Conservation (phyloP, 2,113 vertebrate genomes). For the Hippocampus abdominalis region DNA sequence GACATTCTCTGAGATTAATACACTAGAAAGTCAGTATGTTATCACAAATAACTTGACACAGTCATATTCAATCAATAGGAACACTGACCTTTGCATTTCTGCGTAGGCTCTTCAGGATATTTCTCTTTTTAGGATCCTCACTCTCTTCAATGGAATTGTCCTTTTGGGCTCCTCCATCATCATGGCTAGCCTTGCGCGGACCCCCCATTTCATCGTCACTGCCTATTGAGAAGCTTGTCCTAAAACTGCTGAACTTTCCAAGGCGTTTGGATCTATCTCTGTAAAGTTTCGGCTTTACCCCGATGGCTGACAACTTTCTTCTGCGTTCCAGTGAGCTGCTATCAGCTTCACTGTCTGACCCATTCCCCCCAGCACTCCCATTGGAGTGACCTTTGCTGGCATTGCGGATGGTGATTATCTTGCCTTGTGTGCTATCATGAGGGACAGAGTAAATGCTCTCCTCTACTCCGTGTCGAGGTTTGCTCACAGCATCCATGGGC, state of each 20-base stretch:
- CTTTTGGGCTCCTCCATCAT: slow-evolving; percentile 78
- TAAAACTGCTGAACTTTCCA: slow-evolving; percentile 85
- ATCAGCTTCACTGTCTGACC: slow-evolving; percentile 93
- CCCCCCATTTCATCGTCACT: slow-evolving; percentile 89
- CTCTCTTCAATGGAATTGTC: slow-evolving; percentile 83
- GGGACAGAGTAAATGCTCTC: slow-evolving; percentile 96
- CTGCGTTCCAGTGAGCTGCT: slow-evolving; percentile 86
- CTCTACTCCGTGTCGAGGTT: slow-evolving; percentile 84
- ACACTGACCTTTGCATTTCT: slow-evolving; percentile 84
- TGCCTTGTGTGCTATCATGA: slow-evolving; percentile 95
- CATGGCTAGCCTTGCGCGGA: slow-evolving; percentile 80
- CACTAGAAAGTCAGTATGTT: neutral
- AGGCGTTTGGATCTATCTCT: slow-evolving; percentile 84
- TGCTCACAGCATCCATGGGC: slow-evolving; percentile 89
- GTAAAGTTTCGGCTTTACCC: slow-evolving; percentile 83
- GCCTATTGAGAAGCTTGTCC: slow-evolving; percentile 85
- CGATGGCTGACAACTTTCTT: slow-evolving; percentile 73
- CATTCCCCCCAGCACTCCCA: slow-evolving; percentile 84
- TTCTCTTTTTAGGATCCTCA: slow-evolving; percentile 86
- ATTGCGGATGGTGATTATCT: slow-evolving; percentile 95
- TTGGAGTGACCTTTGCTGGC: slow-evolving; percentile 89
- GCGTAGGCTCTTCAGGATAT: slow-evolving; percentile 86
- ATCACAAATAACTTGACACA: neutral
- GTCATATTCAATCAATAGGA: neutral
- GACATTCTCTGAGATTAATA: neutral